Evolutionary conservation across 2,113 vertebrate species (phyloP).

Genomic region (Parus major): DNA sequence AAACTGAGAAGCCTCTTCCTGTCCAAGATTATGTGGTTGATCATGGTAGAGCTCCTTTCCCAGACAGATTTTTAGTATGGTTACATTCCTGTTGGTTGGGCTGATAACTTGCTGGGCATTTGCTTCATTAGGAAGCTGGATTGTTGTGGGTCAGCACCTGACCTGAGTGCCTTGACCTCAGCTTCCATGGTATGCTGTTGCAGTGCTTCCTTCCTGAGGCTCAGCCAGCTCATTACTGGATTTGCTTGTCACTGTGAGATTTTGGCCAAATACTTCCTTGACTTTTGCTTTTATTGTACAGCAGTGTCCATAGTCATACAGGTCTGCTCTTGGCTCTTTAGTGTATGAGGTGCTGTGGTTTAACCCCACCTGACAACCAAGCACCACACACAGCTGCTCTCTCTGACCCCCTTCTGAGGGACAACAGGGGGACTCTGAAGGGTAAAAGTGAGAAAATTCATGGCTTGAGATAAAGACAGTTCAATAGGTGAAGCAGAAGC

Average conservation of each 20-base stretch:
- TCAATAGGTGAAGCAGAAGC: neutral
- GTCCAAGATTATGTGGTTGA: neutral
- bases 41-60: neutral
- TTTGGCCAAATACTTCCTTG: neutral
- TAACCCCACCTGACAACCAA: neutral
- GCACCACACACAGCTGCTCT: neutral
- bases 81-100: accelerated
- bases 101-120: neutral
- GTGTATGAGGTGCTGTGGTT: neutral
- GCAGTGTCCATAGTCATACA: neutral
- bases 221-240: neutral
- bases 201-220: neutral
- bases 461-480: neutral
- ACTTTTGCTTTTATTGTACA: neutral
- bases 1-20: neutral
- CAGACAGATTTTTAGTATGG: neutral
- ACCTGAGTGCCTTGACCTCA: neutral
- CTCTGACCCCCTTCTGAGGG: neutral
- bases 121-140: neutral
- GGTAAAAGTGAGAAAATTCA: neutral
- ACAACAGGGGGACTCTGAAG: accelerated
- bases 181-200: neutral
- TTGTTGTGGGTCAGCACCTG: neutral
- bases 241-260: neutral
- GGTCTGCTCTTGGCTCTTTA: neutral